These are phyloP conservation scores for Psittacula echo DNA, from an alignment of 2,797 vertebrate species.

Conservation along the genomic window DNA sequence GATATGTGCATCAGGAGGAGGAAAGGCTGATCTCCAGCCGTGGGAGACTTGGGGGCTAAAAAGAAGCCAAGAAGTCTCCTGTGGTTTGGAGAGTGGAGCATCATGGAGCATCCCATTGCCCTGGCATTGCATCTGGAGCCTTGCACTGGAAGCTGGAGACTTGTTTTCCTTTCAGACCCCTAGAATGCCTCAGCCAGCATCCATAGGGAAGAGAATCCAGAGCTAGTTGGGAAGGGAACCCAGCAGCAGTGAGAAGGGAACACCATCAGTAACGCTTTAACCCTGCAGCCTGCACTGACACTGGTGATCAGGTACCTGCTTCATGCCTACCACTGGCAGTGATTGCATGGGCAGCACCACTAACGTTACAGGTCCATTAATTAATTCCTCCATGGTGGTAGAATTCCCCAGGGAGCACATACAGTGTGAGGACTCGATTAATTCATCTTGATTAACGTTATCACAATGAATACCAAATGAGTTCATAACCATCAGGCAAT, in stretches of 20 bases:
- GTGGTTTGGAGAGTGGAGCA: neutral
- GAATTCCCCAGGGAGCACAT: constrained; percentile 30
- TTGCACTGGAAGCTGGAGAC: neutral
- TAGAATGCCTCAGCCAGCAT: neutral
- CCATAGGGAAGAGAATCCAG: neutral
- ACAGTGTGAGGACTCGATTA: constrained; percentile 61
- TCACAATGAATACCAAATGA: constrained; percentile 69
- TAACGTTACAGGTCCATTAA: constrained; percentile 56
- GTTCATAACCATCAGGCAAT: constrained; percentile 60
- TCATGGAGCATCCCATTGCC: neutral
- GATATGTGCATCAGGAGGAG: neutral
- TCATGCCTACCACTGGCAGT: neutral
- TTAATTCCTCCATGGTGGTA: constrained; percentile 44
- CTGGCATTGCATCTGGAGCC: neutral
- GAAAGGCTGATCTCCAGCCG: neutral
- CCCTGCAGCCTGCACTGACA: neutral
- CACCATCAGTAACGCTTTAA: neutral
- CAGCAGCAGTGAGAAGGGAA: neutral
- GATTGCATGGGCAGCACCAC: constrained; percentile 46
- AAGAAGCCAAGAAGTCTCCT: neutral
- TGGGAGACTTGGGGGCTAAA: neutral
- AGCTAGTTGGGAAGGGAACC: neutral
- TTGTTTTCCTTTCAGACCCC: neutral
- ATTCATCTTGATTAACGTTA: constrained; percentile 72
- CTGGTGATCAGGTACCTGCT: neutral